A percentile compares a stretch with the other conserved stretches of the same genome.
Evolutionary conservation across 1,140 invertebrate species (phyloP).

Genomic region (Temnothorax longispinosus): DNA sequence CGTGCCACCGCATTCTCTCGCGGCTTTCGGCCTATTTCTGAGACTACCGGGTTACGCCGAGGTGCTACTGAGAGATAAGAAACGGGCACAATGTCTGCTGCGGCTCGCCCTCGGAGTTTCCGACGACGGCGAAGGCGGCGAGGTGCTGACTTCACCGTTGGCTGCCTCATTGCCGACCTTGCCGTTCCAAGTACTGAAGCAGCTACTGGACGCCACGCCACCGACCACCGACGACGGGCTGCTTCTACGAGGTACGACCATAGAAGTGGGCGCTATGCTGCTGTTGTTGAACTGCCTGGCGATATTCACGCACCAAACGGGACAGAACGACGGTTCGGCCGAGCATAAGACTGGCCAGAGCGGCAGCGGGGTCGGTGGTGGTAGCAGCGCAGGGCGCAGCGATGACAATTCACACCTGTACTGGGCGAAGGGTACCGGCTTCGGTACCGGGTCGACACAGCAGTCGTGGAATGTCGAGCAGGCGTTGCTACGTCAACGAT

Average conservation of each 20-base stretch:
- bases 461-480: conserved; percentile 98
- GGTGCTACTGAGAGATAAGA: conserved; percentile 93
- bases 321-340: conserved; percentile 75
- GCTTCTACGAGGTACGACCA: conserved; percentile 91
- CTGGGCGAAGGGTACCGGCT: conserved; percentile 98
- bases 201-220: conserved; percentile 92
- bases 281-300: conserved; percentile 94
- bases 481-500: conserved; percentile 94
- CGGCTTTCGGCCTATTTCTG: conserved; percentile 95
- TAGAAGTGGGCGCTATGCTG: conserved; percentile 93
- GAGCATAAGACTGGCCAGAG: conserved; percentile 52
- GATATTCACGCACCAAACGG: conserved; percentile 94
- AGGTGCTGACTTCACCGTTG: conserved; percentile 91
- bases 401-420: conserved; percentile 95
- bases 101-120: conserved; percentile 95
- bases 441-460: conserved; percentile 97
- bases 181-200: conserved; percentile 94
- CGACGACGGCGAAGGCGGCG: conserved; percentile 95
- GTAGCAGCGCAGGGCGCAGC: conserved; percentile 77
- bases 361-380: conserved; percentile 58
- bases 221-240: conserved; percentile 93
- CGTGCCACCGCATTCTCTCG: conserved; percentile 95
- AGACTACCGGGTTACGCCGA: conserved; percentile 95
- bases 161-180: conserved; percentile 93
- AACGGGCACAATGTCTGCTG: conserved; percentile 94